phyloP scores from a whole-genome alignment of 2,888 invertebrate species.

The Panopea generosa region DNA sequence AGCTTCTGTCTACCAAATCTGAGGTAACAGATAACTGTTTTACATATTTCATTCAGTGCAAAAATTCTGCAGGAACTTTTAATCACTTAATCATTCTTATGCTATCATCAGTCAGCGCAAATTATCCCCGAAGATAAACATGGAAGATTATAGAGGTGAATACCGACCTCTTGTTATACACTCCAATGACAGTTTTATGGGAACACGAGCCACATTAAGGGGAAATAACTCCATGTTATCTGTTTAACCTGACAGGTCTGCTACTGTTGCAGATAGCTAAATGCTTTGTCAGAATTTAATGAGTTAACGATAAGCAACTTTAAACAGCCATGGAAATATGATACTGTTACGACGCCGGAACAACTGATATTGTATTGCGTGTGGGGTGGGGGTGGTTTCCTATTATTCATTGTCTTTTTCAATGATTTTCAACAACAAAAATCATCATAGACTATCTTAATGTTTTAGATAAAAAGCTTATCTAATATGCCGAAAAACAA shows the following conservation, averaged over 20 bases:
- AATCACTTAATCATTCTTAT: neutral
- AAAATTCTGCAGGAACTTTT: neutral
- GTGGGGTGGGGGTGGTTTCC: too few relatives aligned
- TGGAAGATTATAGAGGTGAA: neutral
- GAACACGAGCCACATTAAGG: neutral
- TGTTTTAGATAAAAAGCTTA: too few relatives aligned
- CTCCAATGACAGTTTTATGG: constrained; percentile 12
- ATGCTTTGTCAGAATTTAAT: constrained; percentile 32
- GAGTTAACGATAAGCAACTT: constrained; percentile 12
- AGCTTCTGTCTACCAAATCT: too few relatives aligned
- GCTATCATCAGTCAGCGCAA: constrained; percentile 20
- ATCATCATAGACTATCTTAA: too few relatives aligned
- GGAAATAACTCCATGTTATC: neutral
- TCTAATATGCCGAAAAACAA: too few relatives aligned
- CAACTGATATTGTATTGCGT: too few relatives aligned
- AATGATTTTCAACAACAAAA: too few relatives aligned
- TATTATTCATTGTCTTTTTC: too few relatives aligned
- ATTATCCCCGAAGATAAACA: constrained; percentile 15
- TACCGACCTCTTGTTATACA: neutral
- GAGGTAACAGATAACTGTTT: too few relatives aligned
- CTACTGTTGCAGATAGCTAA: constrained; percentile 15
- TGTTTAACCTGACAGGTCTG: neutral
- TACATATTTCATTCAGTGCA: too few relatives aligned
- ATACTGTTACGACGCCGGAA: too few relatives aligned
- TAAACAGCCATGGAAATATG: constrained; percentile 8